These are phyloP conservation scores for Ceryle rudis DNA, from an alignment of 2,797 vertebrate genomes.

Conservation along the genomic window DNA sequence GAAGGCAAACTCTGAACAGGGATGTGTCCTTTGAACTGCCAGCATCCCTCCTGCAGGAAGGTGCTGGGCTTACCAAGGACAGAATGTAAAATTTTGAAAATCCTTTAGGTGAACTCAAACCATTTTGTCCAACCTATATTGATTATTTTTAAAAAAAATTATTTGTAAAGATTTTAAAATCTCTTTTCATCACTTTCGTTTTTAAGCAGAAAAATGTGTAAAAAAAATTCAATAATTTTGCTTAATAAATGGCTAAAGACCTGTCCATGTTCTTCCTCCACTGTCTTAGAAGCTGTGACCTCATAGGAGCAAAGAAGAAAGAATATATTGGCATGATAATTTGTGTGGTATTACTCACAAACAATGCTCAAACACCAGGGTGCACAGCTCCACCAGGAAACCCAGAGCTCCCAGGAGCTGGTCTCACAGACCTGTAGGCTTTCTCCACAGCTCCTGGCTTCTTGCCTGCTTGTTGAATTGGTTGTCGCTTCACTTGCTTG, in stretches of 20 bases:
- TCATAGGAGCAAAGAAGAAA: neutral
- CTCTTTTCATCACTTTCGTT: neutral
- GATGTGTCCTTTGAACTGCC: neutral
- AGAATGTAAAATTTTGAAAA: neutral
- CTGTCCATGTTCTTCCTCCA: neutral
- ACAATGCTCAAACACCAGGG: fast-evolving
- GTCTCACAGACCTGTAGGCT: neutral
- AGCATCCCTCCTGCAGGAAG: neutral
- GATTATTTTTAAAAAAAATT: neutral
- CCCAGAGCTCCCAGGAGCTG: neutral
- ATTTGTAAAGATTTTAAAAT: neutral
- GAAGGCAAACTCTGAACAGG: neutral
- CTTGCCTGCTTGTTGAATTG: neutral
- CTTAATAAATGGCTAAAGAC: neutral
- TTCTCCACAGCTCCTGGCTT: neutral
- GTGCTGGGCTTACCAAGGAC: neutral
- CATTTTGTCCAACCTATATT: neutral
- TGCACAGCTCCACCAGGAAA: neutral
- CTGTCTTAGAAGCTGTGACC: neutral
- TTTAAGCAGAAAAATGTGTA: neutral
- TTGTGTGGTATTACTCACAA: neutral
- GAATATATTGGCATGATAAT: neutral
- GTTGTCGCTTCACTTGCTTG: neutral
- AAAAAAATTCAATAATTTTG: neutral
- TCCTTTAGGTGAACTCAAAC: neutral